Base-by-base conservation (phyloP, 2,888 invertebrate species). In the Bugulina stolonifera region DNA sequence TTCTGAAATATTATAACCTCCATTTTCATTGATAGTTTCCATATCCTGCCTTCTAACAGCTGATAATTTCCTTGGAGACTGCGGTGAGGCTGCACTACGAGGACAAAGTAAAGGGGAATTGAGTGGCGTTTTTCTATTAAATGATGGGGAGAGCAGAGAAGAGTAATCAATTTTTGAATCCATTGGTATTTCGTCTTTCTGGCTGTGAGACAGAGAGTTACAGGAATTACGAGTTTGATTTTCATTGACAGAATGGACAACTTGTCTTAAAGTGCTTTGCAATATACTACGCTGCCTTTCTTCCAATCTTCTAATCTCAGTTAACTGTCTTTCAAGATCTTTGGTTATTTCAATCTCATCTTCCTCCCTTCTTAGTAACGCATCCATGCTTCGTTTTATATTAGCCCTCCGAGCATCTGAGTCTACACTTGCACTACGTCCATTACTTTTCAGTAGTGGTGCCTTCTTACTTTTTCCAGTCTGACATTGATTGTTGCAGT, bases 21-120 rank as follows among this genome's bases (percentile, higher is more conserved):
- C 70, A 54, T 70, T 70, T 32, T 70, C 70, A 29, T 23, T 70
- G 5, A 70, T 70, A 25, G 70, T 64, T 27, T 64, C 29, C 64
- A 64, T 64, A 32, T 64, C 64, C 32, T 64, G 64, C 5, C 64
- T 27, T 64, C 64, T 25, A 2, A 5, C 34, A 32, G 64, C 64
- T 25, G 64, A 64, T 10, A 64, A 32, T 64, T 64, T 64, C 14
- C 64, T 27, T 14, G 64, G 64, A 32, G 64, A 64, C n/a, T 64
- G 64, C 32, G 64, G 64, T 3, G 64, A 64, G 2, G 64, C 34
- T 14, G 64, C 32, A 5, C 25, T 22, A 14, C 64, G 27, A 27
- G 22, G 64, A 32, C 5, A 14, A 14, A 64, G 22, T 27, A 64
- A 27, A 2, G 64, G 64, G 27, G 64, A 64, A n/a, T 32, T 64